These are phyloP conservation scores for Sarcophaga bullata DNA, from an alignment of 1,140 invertebrate species.

Conservation along the genomic window DNA sequence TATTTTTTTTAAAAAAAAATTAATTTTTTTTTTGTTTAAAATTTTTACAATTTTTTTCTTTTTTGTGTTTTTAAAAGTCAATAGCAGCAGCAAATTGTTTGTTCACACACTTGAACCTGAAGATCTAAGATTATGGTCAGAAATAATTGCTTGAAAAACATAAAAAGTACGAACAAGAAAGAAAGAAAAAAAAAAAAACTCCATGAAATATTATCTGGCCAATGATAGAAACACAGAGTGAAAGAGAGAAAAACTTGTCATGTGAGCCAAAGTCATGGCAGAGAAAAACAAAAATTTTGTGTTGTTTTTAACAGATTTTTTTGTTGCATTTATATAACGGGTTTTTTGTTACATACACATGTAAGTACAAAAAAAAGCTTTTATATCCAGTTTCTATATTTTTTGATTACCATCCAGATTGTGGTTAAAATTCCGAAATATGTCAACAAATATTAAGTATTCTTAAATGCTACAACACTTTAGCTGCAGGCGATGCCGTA, in stretches of 20 bases:
- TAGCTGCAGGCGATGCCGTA: no score
- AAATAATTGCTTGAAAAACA: slow-evolving; percentile 14
- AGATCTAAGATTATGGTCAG: not conserved
- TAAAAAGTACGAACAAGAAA: not conserved
- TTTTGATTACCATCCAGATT: no score
- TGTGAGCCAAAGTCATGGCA: not conserved
- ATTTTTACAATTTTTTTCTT: not conserved
- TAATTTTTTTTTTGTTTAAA: not conserved
- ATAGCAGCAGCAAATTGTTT: slow-evolving; percentile 12
- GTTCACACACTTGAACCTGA: slow-evolving; percentile 19
- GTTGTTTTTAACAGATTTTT: not conserved
- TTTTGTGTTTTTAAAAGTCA: not conserved
- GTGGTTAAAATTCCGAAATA: no score
- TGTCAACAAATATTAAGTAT: no score
- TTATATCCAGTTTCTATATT: not conserved
- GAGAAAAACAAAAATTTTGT: not conserved
- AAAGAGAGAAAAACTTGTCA: not conserved
- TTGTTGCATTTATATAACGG: not conserved
- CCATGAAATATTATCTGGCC: no score
- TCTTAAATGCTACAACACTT: no score
- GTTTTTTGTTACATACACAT: not conserved
- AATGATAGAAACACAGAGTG: not conserved
- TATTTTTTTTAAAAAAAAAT: no score
- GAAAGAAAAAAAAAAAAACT: no score
- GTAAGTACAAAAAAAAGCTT: not conserved